Percentiles rank a stretch among this genome's conserved stretches.
Evolutionary conservation across 2,888 invertebrate genomes (phyloP).

Genomic region (Latrodectus elegans): DNA sequence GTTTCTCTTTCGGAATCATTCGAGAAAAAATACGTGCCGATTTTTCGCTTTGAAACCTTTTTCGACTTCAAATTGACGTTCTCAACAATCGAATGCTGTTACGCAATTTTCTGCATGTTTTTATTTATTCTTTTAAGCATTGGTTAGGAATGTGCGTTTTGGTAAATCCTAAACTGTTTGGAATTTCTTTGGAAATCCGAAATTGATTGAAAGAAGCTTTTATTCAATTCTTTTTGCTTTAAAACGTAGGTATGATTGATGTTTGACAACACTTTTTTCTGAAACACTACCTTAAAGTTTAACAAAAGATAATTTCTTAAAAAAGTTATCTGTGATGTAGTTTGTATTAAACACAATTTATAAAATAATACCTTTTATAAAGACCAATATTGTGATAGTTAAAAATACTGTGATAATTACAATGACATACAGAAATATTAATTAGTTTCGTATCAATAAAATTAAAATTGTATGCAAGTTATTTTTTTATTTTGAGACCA

Average conservation of each 20-base stretch:
- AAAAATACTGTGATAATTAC: too few species aligned
- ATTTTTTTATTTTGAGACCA: too few species aligned
- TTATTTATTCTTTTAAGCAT: slow-evolving; percentile 7
- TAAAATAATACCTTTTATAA: too few species aligned
- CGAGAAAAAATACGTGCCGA: slow-evolving; percentile 24
- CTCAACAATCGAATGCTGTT: slow-evolving; percentile 16
- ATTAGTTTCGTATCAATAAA: too few species aligned
- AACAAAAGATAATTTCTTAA: too few species aligned
- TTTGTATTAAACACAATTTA: too few species aligned
- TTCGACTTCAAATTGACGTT: slow-evolving; percentile 3
- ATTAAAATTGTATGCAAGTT: too few species aligned
- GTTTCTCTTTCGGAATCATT: slow-evolving; percentile 34
- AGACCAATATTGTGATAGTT: too few species aligned
- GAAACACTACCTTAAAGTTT: too few species aligned
- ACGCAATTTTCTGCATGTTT: slow-evolving; percentile 13
- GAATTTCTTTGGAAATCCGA: slow-evolving; percentile 10
- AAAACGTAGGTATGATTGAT: not conserved
- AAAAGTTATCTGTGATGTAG: too few species aligned
- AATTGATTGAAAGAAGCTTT: not conserved
- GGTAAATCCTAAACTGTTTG: not conserved
- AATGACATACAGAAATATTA: too few species aligned
- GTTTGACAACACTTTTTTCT: not conserved
- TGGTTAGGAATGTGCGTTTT: slow-evolving; percentile 7
- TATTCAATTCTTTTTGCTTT: not conserved
- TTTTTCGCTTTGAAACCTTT: slow-evolving; percentile 22